A percentile compares a stretch with the other conserved stretches of the same genome.
Evolutionary conservation across 2,113 vertebrate genomes (phyloP).

Genomic region (Myotis yumanensis): DNA sequence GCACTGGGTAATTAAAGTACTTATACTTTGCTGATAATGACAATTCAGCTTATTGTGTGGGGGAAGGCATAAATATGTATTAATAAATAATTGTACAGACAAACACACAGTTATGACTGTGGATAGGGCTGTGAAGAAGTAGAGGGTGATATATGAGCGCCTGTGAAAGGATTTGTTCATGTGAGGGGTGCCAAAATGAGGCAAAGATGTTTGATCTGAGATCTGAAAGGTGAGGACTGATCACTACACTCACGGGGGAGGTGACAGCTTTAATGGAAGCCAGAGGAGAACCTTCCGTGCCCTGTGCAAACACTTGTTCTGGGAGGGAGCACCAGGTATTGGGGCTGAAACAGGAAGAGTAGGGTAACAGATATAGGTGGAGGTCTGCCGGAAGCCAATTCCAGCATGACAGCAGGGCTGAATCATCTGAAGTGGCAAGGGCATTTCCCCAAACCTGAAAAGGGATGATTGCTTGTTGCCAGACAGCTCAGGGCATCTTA

Average conservation of each 20-base stretch:
- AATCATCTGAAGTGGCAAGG: no score
- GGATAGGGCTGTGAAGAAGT: background rate
- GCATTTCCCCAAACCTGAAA: no score
- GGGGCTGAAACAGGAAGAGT: background rate
- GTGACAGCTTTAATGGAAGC: background rate
- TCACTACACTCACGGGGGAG: background rate
- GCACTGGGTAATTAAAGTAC: background rate
- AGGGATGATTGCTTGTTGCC: no score
- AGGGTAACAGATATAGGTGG: no score
- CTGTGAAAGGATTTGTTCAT: background rate
- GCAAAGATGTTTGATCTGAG: background rate
- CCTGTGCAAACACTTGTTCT: background rate
- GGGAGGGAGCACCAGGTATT: background rate
- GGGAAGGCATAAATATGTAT: background rate
- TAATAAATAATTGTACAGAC: background rate
- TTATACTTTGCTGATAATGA: background rate
- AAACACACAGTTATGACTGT: background rate
- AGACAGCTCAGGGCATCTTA: no score
- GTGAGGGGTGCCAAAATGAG: background rate
- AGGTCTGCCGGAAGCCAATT: no score
- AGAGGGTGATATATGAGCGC: accelerated
- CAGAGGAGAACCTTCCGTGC: background rate
- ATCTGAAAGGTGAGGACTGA: background rate
- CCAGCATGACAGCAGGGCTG: no score
- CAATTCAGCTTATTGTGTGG: background rate